Base-by-base conservation (phyloP, 2,113 vertebrate species). In the Nycticryphes semicollaris region DNA sequence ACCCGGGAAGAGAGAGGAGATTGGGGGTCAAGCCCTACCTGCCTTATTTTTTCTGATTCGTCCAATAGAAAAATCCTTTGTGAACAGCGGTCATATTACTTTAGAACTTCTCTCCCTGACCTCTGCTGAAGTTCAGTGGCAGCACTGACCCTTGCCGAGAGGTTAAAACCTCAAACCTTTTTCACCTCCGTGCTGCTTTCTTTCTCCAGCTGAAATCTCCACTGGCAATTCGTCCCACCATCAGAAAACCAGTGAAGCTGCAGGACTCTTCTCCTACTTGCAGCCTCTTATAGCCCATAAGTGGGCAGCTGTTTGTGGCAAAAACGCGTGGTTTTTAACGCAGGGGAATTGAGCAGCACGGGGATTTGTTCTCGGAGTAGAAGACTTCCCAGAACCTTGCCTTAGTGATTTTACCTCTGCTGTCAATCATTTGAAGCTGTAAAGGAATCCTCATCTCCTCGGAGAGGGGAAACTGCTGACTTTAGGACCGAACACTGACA, bases 271-370 rank as follows among this genome's bases (percentile, higher is more conserved):
- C 1, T 6, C 57, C 59, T 27, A 17, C 41, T 41, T 7, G 1
- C 41, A 57, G 22, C 7, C 1, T 8, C 8, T 47, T 62, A n/a
- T 2, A 2, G 3, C 1, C 41, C 48, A 1, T 25, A 28, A 56
- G 28, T 24, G 11, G 47, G 45, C 3, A 3, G 39, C 56, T 39
- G n/a, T 56, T 53, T 14, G 22, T 13, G 48, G 64, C 51, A 73
- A 47, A 88, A 35, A 31, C 3, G 7, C 2, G 0, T 33, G 0
- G 1, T 28, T 72, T 72, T 47, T 63, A 77, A 33, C 1, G 0
- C 33, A 12, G 28, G 20, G 15, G 33, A 47, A 48, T 74, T 41
- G 57, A 59, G 62, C 17, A n/a, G 62, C 51, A 7, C 10, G n/a
- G 27, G 75, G 39, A 57, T 62, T 76, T 67, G 39, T 30, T 78